Evolutionary conservation across 2,888 invertebrate species (phyloP), one percentile per base, ranked within the genome.

Genomic region (Melinaea menophilus): DNA sequence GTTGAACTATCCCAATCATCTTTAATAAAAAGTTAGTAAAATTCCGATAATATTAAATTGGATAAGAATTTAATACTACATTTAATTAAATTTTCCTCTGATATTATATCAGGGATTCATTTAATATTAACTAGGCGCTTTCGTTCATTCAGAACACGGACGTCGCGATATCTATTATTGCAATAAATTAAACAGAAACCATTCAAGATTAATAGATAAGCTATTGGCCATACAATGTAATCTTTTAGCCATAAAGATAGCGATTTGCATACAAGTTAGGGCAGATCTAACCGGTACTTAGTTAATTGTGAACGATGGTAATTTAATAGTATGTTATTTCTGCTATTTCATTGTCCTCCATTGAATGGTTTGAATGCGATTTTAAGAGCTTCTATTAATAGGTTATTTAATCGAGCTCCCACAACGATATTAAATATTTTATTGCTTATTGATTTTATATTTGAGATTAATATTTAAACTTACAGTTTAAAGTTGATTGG

Each of bases 221-320:
- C 81, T 82, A 83, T 83, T 80, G 79, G 73, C 72, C 76, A 79
- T 81, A 90, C 90, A 90, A 90, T 90, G 89, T 90, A 88, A 90
- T 90, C 90, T 88, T 88, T 85, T 88, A 81, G 83, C 90, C 89
- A 82, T 90, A 88, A 82, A 86, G 76, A 86, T 80, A 79, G 74
- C 75, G 79, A 89, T 89, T 89, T 88, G 88, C 89, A 90, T 89
- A 85, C 82, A 82, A 87, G 79, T 86, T 80, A 84, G 86, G 86
- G 79, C 75, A 70, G 72, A 70, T 70, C 70, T 70, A 70, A 73
- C 72, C 76, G 72, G 74, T 76, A 64, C 75, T 79, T 75, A 76
- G 82, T 79, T 89, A 88, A 90, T 88, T 88, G 85, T 87, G 78
- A 79, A 77, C 73, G 70, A 73, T 70, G 78, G 79, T 80, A 77